These are phyloP conservation scores for Catocala sponsa DNA, from an alignment of 2,888 invertebrate species.

Conservation along the genomic window DNA sequence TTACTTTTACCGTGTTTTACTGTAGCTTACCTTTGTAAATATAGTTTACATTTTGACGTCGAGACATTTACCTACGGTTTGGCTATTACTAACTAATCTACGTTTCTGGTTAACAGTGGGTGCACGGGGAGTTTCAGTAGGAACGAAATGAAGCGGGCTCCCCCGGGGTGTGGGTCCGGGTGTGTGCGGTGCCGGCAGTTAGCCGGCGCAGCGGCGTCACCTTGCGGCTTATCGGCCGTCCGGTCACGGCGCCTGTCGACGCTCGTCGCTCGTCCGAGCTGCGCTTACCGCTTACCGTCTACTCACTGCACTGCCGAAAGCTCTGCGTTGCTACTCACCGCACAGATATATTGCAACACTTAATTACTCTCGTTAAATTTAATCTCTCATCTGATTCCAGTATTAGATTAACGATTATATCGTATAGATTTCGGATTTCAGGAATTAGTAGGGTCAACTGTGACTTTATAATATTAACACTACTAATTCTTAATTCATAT, in stretches of 20 bases:
- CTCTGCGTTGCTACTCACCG: constrained; percentile 27
- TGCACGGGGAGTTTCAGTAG: constrained; percentile 52
- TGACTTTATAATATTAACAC: too few species aligned
- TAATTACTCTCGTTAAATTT: constrained; percentile 51
- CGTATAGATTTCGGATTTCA: neutral
- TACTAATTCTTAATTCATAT: too few species aligned
- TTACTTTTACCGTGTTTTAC: constrained; percentile 25
- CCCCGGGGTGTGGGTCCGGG: constrained; percentile 44
- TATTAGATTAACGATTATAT: neutral
- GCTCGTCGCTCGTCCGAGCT: constrained; percentile 49
- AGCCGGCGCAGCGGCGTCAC: constrained; percentile 67
- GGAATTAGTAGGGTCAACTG: too few species aligned
- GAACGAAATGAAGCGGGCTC: constrained; percentile 61
- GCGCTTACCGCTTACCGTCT: constrained; percentile 39
- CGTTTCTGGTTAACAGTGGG: constrained; percentile 58
- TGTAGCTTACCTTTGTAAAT: neutral
- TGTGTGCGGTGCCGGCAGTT: constrained; percentile 63
- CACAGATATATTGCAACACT: constrained; percentile 49
- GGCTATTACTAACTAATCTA: constrained; percentile 65
- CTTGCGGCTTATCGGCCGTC: constrained; percentile 77
- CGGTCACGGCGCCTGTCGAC: constrained; percentile 62
- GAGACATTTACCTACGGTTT: constrained; percentile 39
- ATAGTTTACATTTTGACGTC: constrained; percentile 9
- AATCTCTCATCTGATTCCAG: constrained; percentile 34
- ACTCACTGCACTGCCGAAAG: constrained; percentile 33